These are phyloP conservation scores for Trichogramma evanescens DNA, from an alignment of 2,888 invertebrate species.

Conservation along the genomic window DNA sequence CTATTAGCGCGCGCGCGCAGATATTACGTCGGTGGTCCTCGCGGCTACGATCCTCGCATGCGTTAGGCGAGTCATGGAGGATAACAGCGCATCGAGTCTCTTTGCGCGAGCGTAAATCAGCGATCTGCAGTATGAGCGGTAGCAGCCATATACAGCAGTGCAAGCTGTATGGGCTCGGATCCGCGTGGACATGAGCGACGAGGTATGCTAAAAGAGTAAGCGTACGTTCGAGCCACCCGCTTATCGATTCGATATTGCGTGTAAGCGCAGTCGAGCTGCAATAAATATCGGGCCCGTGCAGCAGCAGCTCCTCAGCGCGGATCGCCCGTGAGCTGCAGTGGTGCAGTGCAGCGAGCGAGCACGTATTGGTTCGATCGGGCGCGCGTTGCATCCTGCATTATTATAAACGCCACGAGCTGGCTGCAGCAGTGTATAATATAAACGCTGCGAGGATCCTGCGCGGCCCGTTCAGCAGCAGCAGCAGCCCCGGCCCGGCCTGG, in stretches of 20 bases:
- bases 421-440: slow-evolving; percentile 6
- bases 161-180: background rate
- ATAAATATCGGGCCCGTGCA: slow-evolving; percentile 36
- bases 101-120: no score
- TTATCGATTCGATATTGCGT: background rate
- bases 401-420: no score
- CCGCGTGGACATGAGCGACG: background rate
- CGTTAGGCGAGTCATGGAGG: slow-evolving; percentile 29
- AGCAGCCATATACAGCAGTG: no score
- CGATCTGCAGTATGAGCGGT: no score
- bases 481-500: slow-evolving; percentile 5
- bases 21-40: slow-evolving; percentile 53
- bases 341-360: no score
- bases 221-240: no score
- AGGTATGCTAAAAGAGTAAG: background rate
- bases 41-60: slow-evolving; percentile 42
- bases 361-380: no score
- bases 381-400: no score
- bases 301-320: background rate
- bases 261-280: slow-evolving; percentile 22
- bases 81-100: background rate
- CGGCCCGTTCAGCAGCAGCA: background rate
- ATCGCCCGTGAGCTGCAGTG: no score
- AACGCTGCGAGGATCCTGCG: background rate
- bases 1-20: slow-evolving; percentile 48